Conservation (phyloP, 64 coral and sea anemone species). For the Cladopsammia gracilis region DNA sequence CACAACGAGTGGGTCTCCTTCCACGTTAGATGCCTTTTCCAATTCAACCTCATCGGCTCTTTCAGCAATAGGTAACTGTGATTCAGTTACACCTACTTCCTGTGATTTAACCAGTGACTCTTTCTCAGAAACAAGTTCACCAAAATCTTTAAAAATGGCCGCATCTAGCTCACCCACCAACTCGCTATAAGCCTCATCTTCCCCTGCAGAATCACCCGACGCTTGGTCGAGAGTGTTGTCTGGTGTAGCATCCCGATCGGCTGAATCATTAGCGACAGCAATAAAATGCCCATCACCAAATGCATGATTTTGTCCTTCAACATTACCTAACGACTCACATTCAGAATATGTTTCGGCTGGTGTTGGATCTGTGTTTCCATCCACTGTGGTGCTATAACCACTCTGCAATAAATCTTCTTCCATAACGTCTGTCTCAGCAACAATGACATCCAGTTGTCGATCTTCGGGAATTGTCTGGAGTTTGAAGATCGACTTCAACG, state of each 20-base stretch:
- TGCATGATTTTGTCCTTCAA: not conserved
- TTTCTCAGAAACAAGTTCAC: not conserved
- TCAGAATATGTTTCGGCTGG: not conserved
- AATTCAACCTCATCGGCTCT: not conserved
- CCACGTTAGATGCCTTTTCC: not conserved
- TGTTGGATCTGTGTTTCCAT: not conserved
- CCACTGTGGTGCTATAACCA: not conserved
- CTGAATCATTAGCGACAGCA: not conserved
- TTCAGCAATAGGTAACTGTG: not conserved
- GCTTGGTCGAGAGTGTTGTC: not conserved
- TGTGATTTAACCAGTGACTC: not conserved
- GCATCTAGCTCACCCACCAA: not conserved
- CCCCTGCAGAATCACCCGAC: not conserved
- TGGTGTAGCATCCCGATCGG: not conserved
- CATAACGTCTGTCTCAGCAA: not conserved
- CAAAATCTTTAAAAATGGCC: not conserved
- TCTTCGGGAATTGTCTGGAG: slow-evolving; percentile 64
- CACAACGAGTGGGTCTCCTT: not conserved
- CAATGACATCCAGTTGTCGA: slow-evolving; percentile 29
- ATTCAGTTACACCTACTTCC: not conserved
- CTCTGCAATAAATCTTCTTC: not conserved
- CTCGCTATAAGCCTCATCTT: not conserved
- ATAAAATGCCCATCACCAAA: not conserved
- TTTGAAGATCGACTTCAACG: slow-evolving; percentile 13
- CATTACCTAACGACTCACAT: not conserved